Base-by-base conservation (phyloP, 2,888 invertebrate genomes). In the Zhuqinia jingwanae region DNA sequence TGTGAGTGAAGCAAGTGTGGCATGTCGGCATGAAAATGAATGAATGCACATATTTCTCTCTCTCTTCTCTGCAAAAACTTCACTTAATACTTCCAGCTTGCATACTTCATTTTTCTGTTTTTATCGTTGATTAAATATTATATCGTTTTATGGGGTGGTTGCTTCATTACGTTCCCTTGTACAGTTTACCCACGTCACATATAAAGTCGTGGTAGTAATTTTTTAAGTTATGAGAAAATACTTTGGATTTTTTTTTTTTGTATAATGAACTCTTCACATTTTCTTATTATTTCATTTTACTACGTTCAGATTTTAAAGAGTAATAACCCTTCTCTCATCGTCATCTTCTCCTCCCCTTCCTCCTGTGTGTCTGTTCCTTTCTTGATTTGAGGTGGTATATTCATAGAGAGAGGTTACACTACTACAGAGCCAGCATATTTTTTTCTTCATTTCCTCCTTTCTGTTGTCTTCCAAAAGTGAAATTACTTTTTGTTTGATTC, bases 41-140 rank as follows among this genome's bases (percentile, higher is more conserved):
- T 75, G 75, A 53, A 56, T 75, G 75, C 75, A 75, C 53, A 45
- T 70, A 15, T 36, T 50, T 30, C 47, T 47, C 22, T 25, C 22
- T 73, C 73, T 45, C 47, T n/a, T 70, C 45, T 70, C 2, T 73
- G 22, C 11, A 58, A 47, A 20, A 22, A 6, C 5, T 70, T 36
- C 56, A 3, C 76, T 36, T 75, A n/a, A 60, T 36, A 17, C 8
- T 8, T 36, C 53, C n/a, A 36, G 36, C 53, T 65, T 68, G 47
- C 68, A 65, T 79, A 60, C 65, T 50, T 63, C 63, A 56, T 73
- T 83, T 82, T 60, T 75, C 70, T 47, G 42, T 36, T 75, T 80
- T 70, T 83, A 83, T 81, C 75, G 76, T 83, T 83, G 83, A 83
- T 83, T 83, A 83, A 83, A 83, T 83, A 81, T 77, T 77, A 81